Evolutionary conservation across 2,888 invertebrate species (phyloP).

Genomic region (Andricus curvator): DNA sequence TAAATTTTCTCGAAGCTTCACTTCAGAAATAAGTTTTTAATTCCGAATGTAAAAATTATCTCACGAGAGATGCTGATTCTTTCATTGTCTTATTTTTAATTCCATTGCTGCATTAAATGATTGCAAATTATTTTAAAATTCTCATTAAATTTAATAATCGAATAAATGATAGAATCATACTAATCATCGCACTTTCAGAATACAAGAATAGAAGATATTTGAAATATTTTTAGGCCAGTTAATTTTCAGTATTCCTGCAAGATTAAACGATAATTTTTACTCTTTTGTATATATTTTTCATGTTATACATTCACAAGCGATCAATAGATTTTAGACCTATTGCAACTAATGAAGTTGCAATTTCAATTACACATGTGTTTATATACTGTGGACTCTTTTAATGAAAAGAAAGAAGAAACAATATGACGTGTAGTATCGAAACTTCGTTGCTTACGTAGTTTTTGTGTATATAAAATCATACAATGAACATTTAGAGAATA

Average conservation of each 20-base stretch:
- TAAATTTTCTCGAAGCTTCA: not conserved
- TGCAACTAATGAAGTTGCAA: not conserved
- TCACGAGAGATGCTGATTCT: not conserved
- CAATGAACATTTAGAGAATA: slow-evolving; percentile 32
- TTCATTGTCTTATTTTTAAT: not conserved
- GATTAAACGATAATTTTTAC: not conserved
- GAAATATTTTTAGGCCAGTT: not conserved
- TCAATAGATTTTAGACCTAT: not conserved
- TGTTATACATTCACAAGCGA: not conserved
- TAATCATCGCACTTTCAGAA: not conserved
- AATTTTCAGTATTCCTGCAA: not conserved
- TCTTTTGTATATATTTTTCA: not conserved
- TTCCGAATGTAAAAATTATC: not conserved
- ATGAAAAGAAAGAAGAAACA: not conserved
- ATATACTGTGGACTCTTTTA: not conserved
- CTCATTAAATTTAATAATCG: not conserved
- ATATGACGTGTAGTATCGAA: not conserved
- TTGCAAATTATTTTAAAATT: not conserved
- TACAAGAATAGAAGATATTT: not conserved
- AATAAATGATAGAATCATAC: not conserved
- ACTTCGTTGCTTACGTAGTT: slow-evolving; percentile 28
- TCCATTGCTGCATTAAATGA: not conserved
- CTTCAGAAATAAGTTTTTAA: not conserved
- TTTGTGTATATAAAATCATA: slow-evolving; percentile 34
- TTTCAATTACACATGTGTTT: not conserved